A percentile compares a stretch with the other conserved stretches of the same genome.
These are phyloP conservation scores for Falco peregrinus DNA, from an alignment of 2,797 vertebrate species.

Conservation along the genomic window DNA sequence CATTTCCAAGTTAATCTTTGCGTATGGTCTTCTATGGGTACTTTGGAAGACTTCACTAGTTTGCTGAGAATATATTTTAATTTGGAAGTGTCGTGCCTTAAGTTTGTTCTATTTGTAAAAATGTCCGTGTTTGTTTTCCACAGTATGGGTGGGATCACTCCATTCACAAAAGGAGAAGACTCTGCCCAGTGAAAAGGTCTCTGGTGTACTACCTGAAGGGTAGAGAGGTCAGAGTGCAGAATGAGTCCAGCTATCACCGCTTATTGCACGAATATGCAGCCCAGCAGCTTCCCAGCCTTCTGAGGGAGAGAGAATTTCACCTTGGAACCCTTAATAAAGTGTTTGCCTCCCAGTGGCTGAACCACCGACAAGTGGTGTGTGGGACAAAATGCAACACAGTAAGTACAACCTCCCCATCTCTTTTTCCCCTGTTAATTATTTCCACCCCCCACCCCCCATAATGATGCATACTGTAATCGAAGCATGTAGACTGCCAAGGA, in stretches of 20 bases:
- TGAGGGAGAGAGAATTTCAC: constrained; percentile 92
- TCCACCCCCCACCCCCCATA: too few relatives aligned
- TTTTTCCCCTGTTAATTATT: not conserved
- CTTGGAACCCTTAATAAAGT: constrained; percentile 96
- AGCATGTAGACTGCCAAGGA: not conserved
- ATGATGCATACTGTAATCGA: fast-evolving
- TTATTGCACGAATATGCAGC: constrained; percentile 90
- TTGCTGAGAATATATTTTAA: not conserved
- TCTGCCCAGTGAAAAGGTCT: constrained; percentile 86
- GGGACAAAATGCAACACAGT: constrained; percentile 99
- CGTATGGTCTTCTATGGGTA: fast-evolving
- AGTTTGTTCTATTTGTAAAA: not conserved
- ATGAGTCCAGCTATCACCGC: constrained; percentile 84
- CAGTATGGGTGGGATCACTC: constrained; percentile 79
- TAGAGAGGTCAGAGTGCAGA: constrained; percentile 88
- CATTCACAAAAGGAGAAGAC: constrained; percentile 80
- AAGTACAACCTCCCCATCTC: constrained; percentile 55
- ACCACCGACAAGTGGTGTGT: constrained; percentile 96
- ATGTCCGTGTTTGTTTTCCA: not conserved
- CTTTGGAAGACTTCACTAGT: not conserved
- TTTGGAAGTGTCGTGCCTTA: not conserved
- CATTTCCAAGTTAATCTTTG: fast-evolving
- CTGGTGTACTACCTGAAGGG: constrained; percentile 92
- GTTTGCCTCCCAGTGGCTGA: constrained; percentile 98
- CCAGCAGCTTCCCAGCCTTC: constrained; percentile 89